Evolutionary conservation across 2,797 vertebrate genomes (phyloP), one percentile per base, ranked within the genome.

Genomic region (Nyctibius grandis): DNA sequence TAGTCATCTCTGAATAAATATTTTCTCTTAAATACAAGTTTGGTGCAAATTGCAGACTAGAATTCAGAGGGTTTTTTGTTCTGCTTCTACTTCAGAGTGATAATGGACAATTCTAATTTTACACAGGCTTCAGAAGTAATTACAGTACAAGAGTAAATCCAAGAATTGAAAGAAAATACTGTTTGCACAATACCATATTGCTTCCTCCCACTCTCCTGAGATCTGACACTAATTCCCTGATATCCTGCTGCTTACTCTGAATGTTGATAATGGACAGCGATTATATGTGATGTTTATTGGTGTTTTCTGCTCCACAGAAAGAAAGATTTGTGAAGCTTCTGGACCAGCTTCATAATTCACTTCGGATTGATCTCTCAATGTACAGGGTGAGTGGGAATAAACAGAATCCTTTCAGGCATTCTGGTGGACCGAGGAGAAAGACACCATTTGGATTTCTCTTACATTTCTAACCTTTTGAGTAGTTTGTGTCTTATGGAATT

Each of bases 301-400:
- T 91, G 29, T 94, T 95, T 93, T 91, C 67, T 88, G 75, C 61
- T 88, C 33, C 28, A 96, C 97, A 99, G 99, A 99, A 99, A 99
- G 99, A 99, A 70, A 98, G 99, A 61, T 99, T 99, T 96, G 99
- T 99, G 48, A 99, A 99, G 97, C 98, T 99, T 42, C 96, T 99
- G 95, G 99, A 99, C 96, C 99, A 99, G 96, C 98, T 99, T 44
- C 99, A 99, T 98, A 99, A 99, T 95, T 99, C 99, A 36, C 95
- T 99, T 80, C 99, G 99, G 34, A 99, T 99, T 65, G 99, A 99
- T 97, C 99, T 99, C 61, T 99, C 99, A 18, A 99, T 98, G 84
- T 99, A 99, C 88, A 98, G 99, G 96, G 99, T 99, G 97, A 98
- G 99, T 98, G 36, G 57, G 53, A 79, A 61, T 75, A 78, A 88